Conservation (phyloP, 2,888 invertebrate species). For the Myopa testacea region DNA sequence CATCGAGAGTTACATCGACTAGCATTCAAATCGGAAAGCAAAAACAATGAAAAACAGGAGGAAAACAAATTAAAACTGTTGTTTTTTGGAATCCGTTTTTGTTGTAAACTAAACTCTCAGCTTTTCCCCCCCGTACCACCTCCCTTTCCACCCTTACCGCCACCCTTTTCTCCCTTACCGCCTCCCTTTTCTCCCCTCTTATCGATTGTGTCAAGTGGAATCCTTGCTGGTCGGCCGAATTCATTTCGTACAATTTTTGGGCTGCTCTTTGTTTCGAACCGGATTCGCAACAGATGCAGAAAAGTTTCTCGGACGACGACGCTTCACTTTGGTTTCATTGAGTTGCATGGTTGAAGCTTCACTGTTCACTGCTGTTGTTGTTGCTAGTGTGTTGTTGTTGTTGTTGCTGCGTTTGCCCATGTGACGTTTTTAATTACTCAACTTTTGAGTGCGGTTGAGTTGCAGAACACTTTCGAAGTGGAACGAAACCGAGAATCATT, state of each 20-base stretch:
- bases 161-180: not conserved
- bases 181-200: not conserved
- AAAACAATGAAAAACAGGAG: constrained; percentile 49
- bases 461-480: too few relatives aligned
- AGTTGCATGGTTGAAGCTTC: constrained; percentile 38
- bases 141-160: too few relatives aligned
- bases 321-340: constrained; percentile 34
- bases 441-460: constrained; percentile 51
- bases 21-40: constrained; percentile 52
- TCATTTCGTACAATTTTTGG: constrained; percentile 26
- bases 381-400: not conserved
- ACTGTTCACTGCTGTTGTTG: constrained; percentile 3
- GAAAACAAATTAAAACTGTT: constrained; percentile 38
- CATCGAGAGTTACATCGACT: too few relatives aligned
- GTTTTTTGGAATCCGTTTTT: not conserved
- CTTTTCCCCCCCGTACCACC: constrained; percentile 1
- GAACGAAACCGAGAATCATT: too few relatives aligned
- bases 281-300: not conserved
- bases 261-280: not conserved
- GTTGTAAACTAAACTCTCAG: not conserved
- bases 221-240: constrained; percentile 10
- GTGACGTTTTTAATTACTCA: constrained; percentile 53
- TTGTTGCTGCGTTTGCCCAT: constrained; percentile 8
- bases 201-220: constrained; percentile 28
- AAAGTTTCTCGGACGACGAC: constrained; percentile 10